Base-by-base conservation (phyloP, 2,888 invertebrate species). In the Euclidia mi region DNA sequence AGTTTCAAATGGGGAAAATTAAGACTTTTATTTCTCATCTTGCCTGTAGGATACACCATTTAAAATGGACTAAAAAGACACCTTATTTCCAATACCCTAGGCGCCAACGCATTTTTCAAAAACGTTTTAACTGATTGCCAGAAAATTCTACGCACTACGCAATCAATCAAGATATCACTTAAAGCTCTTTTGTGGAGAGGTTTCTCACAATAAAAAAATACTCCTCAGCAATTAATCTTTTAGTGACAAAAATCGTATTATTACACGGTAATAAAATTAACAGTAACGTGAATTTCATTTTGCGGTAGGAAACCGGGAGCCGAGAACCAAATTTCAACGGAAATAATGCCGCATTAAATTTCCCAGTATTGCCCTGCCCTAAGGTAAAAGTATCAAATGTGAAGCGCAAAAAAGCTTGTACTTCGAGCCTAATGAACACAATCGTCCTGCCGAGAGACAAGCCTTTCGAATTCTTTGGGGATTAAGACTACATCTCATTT, bases 391-490 rank as follows among this genome's bases (percentile, higher is more conserved):
- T 37, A 62, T 56, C 31, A 62, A 64, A 56, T 35, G 49, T 56
- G 59, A 65, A 72, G 55, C 56, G 59, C n/a, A n/a, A 69, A 65
- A 65, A 65, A 53, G 29, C 65, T 56, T 65, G 70, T 65, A 63
- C 52, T 56, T 57, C 48, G 41, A 56, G 41, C 56, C 47, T 65
- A 60, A 72, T 65, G 59, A 72, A 70, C 65, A 62, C 49, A 53
- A 58, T 56, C 42, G 49, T 56, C 52, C 50, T 45, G 51, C 28
- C 32, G 49, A 42, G 44, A 55, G 35, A 67, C 72, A 65, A 72
- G 61, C 57, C 46, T 68, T 72, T 58, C 45, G 48, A 57, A 70
- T 67, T 71, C 32, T 64, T 48, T 53, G 20, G 40, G 20, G 64
- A 51, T 44, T 34, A 43, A 41, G 31, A 45, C 45, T 25, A 51